Evolutionary conservation across 30 jellyfish, hydroid and myxozoan species (phyloP).

Genomic region (Rhopilema esculentum): DNA sequence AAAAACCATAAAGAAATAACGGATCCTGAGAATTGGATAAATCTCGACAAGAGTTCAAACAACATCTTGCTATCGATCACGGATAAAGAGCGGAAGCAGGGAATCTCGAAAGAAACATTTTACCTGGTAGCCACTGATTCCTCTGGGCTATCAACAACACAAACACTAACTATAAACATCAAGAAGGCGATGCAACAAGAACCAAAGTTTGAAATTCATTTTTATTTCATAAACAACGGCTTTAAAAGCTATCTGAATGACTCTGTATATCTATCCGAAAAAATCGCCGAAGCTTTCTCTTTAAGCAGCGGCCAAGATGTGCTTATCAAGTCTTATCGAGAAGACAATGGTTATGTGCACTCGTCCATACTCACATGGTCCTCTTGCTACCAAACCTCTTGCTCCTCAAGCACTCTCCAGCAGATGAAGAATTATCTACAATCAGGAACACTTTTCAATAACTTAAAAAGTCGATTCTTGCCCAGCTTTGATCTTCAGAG

Average conservation of each 20-base stretch:
- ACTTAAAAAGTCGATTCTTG: slow-evolving; percentile 27
- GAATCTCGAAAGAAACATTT: slow-evolving; percentile 9
- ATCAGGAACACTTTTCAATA: slow-evolving; percentile 34
- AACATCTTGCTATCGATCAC: slow-evolving; percentile 36
- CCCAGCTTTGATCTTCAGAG: slow-evolving; percentile 64
- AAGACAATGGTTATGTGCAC: slow-evolving; percentile 53
- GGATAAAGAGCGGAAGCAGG: slow-evolving; percentile 58
- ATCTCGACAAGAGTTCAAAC: slow-evolving; percentile 35
- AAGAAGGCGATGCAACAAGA: not conserved
- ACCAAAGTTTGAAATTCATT: slow-evolving; percentile 30
- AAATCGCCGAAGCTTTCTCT: slow-evolving; percentile 25
- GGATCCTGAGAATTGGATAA: slow-evolving; percentile 51
- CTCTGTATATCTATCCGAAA: slow-evolving; percentile 26
- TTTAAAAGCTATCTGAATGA: slow-evolving; percentile 17
- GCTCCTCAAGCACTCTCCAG: slow-evolving; percentile 54
- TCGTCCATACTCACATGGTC: slow-evolving; percentile 70
- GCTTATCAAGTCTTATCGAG: slow-evolving; percentile 27
- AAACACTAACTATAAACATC: slow-evolving; percentile 5
- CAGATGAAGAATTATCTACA: slow-evolving; percentile 37
- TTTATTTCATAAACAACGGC: slow-evolving; percentile 17
- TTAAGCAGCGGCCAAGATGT: slow-evolving; percentile 43
- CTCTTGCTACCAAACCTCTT: slow-evolving; percentile 52
- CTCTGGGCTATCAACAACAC: slow-evolving; percentile 41
- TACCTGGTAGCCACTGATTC: slow-evolving; percentile 77
- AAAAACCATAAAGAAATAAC: slow-evolving; percentile 21